Evolutionary conservation across 1,140 invertebrate genomes (phyloP), one percentile per base, ranked within the genome.

Genomic region (Pseudomyrmex pallidus): DNA sequence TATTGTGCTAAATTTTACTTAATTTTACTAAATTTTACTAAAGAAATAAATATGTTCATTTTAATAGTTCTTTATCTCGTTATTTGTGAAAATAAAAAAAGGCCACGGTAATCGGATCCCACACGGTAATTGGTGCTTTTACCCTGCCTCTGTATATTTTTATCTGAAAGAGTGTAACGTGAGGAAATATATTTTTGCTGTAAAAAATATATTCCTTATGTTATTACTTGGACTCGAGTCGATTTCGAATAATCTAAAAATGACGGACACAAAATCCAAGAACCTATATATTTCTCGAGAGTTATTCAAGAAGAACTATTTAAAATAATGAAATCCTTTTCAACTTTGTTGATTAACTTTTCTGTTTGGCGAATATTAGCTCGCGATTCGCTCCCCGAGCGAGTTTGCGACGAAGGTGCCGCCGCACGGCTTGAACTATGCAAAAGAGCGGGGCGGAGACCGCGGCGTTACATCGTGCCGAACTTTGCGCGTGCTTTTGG

Each of bases 311-410:
- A 46, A 77, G 9, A 10, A 5, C 35, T 78, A 78, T 68, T 46
- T 20, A 68, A 68, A 78, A 68, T 77, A 77, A 22, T 67, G 35
- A 56, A 77, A 78, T 78, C 5, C 20, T 46, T 35, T 35, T 10
- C 1, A 68, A 68, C 76, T 70, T 78, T 25, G 20, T 68, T 78
- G 74, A 59, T 68, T 78, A 78, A 78, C 54, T 78, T 78, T 68
- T 70, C 64, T 57, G 76, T 78, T 78, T 59, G 70, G 64, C 52
- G 76, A 68, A 78, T 78, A 78, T 70, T 68, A 78, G 64, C 35
- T 57, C 44, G 46, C 61, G 15, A 59, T 57, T 78, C 44, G 64
- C 44, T 59, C 44, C 8, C 48, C 54, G 15, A 13, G 15, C 63
- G 15, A 64, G 63, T 25, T 77, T 35, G 46, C 44, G 74, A 61